A percentile compares a stretch with the other conserved stretches of the same genome.
phyloP scores from a whole-genome alignment of 2,888 invertebrate genomes.

The Heliconius charithonia region DNA sequence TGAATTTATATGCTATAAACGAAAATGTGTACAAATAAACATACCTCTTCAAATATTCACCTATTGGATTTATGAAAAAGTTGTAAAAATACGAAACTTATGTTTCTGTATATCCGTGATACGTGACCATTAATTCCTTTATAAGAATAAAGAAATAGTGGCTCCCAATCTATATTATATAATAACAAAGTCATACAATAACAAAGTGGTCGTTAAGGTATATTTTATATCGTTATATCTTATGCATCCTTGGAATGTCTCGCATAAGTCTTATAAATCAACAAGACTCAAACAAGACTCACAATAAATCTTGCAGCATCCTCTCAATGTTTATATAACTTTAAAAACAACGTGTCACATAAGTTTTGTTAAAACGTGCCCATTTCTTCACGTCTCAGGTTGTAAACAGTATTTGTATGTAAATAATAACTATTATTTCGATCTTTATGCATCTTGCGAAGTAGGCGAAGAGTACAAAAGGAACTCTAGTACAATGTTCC shows the following conservation, averaged over 20 bases:
- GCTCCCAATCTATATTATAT: neutral
- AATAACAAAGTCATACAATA: too few species aligned
- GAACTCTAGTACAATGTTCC: too few species aligned
- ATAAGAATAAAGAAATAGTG: neutral
- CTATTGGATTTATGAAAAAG: neutral
- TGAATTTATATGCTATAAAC: too few species aligned
- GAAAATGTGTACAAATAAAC: too few species aligned
- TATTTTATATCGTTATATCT: neutral
- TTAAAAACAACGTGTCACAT: neutral
- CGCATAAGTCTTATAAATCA: conserved; percentile 7
- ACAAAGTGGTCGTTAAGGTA: neutral
- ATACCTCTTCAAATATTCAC: too few species aligned
- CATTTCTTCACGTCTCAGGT: neutral
- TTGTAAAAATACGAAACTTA: neutral
- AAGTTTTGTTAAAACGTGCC: neutral
- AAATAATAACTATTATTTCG: neutral
- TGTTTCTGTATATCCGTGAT: too few species aligned
- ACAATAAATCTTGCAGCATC: neutral
- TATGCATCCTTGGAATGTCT: conserved; percentile 12
- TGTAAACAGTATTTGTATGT: neutral
- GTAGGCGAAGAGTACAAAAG: too few species aligned
- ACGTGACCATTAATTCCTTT: neutral
- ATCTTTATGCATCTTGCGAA: neutral
- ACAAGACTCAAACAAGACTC: conserved; percentile 2
- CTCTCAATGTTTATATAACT: neutral